Percentiles rank a stretch among this genome's conserved stretches.
Evolutionary conservation across 2,888 invertebrate species (phyloP).

Genomic region (Perizoma flavofasciatum): DNA sequence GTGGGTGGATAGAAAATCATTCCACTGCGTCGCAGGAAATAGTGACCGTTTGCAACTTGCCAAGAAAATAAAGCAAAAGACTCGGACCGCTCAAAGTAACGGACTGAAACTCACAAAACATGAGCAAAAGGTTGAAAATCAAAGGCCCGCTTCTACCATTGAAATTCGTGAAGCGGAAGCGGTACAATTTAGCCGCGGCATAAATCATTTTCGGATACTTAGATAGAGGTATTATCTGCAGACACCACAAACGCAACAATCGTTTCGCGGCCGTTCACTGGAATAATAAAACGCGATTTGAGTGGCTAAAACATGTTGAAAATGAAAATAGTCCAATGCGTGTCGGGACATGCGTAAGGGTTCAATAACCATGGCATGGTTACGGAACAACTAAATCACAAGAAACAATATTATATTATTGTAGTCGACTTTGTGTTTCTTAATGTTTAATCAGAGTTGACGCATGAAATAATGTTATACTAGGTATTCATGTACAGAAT

Average conservation of each 20-base stretch:
- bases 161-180: constrained; percentile 47
- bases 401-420: no score
- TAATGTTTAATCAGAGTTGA: no score
- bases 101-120: constrained; percentile 33
- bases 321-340: constrained; percentile 44
- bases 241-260: constrained; percentile 49
- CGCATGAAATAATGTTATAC: no score
- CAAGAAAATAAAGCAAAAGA: constrained; percentile 26
- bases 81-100: constrained; percentile 8
- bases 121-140: constrained; percentile 43
- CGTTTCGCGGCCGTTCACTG: constrained; percentile 45
- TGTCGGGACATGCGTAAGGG: no score
- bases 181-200: constrained; percentile 43
- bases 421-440: no score
- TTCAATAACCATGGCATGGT: no score
- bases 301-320: constrained; percentile 52
- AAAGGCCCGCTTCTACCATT: constrained; percentile 41
- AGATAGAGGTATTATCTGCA: constrained; percentile 50
- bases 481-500: no score
- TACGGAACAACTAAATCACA: no score
- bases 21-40: constrained; percentile 23
- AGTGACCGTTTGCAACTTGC: constrained; percentile 28
- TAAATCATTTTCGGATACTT: constrained; percentile 54
- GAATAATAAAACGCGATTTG: constrained; percentile 51
- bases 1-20: constrained; percentile 18